Conservation (phyloP, 37 sponge, comb jelly and placozoan species). For the Geodia barretti region DNA sequence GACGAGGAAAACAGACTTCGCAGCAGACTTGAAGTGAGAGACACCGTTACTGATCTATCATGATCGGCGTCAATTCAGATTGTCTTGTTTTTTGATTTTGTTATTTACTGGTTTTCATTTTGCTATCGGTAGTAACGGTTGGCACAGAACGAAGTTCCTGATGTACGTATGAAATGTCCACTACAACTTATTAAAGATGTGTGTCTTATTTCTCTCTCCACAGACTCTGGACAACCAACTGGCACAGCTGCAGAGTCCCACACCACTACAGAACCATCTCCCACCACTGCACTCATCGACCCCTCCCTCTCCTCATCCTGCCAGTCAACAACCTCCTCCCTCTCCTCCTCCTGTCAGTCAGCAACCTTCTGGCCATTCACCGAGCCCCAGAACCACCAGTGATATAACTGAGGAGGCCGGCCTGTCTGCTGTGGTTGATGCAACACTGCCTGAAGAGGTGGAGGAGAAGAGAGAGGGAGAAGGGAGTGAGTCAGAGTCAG, state of each 20-base stretch:
- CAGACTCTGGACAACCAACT: neutral
- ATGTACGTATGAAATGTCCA: no score
- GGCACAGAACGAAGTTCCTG: no score
- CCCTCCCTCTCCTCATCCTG: neutral
- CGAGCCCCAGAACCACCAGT: no score
- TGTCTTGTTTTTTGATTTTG: no score
- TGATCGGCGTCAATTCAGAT: no score
- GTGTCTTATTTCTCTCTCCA: neutral
- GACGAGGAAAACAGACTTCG: conserved; percentile 4
- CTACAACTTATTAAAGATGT: no score
- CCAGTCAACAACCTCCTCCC: no score
- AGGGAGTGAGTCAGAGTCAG: neutral
- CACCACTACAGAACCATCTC: neutral
- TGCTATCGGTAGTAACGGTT: neutral
- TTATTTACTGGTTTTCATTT: neutral
- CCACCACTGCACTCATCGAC: neutral
- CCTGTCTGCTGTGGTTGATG: no score
- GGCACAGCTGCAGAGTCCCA: neutral
- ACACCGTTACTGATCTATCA: no score
- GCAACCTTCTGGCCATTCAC: no score
- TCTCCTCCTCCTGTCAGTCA: no score
- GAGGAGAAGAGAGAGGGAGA: conserved; percentile 1
- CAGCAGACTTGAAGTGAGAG: conserved; percentile 60
- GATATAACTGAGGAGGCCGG: no score
- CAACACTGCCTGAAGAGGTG: neutral